A percentile compares a stretch with the other conserved stretches of the same genome.
Evolutionary conservation across 2,113 vertebrate species (phyloP).

Genomic region (human (Homo sapiens)): GRCh38 chr4:105584001-105584500

Average conservation of each 20-base stretch:
- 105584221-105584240: neutral
- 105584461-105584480: constrained; percentile 12
- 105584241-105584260: neutral
- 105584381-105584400: neutral
- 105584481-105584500: neutral
- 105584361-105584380: neutral
- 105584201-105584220: neutral
- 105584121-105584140: neutral
- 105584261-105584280: neutral
- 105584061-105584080: neutral
- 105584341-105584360: neutral
- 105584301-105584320: neutral
- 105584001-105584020: neutral
- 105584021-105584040: neutral
- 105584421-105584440: neutral
- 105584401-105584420: neutral
- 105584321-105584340: neutral
- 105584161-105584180: neutral
- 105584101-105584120: neutral
- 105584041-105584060: neutral
- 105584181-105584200: neutral
- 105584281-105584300: neutral
- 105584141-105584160: neutral
- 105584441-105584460: neutral
- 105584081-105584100: neutral